Evolutionary conservation across 2,113 vertebrate genomes (phyloP).

Genomic region (Microcebus tavaratra): DNA sequence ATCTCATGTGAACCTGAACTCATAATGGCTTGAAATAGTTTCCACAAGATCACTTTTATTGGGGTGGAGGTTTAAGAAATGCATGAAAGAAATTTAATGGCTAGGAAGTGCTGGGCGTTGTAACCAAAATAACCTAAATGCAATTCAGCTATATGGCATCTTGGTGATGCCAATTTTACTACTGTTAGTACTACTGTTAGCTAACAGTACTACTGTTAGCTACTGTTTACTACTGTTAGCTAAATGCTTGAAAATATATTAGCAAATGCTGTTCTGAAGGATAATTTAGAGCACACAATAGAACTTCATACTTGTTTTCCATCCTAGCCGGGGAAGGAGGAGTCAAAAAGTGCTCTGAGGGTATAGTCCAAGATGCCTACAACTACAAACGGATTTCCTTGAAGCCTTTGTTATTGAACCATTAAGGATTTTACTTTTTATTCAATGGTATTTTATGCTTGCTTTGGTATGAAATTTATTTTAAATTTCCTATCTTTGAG

Average conservation of each 20-base stretch:
- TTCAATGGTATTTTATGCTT: not conserved
- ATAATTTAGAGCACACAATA: not conserved
- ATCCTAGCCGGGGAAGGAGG: fast-evolving
- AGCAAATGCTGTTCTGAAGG: not conserved
- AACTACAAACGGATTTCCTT: not conserved
- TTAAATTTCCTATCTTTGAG: not conserved
- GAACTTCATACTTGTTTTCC: not conserved
- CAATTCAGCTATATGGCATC: not conserved
- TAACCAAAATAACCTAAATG: not conserved
- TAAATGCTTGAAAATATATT: not conserved
- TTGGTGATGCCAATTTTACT: not conserved
- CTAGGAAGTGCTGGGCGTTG: not conserved
- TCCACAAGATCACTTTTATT: not conserved
- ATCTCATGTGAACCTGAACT: not conserved
- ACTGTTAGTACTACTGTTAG: not conserved
- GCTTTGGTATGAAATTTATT: not conserved
- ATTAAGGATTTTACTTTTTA: not conserved
- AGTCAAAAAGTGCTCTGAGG: not conserved
- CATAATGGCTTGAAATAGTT: slow-evolving; percentile 9
- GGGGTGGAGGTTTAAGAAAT: not conserved
- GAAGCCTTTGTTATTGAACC: not conserved
- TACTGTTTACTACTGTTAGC: not conserved
- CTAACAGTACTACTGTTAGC: too few species aligned
- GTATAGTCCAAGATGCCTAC: fast-evolving
- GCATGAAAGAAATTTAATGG: not conserved